Base-by-base conservation (phyloP, 2,113 vertebrate genomes). In the Hippocampus comes region DNA sequence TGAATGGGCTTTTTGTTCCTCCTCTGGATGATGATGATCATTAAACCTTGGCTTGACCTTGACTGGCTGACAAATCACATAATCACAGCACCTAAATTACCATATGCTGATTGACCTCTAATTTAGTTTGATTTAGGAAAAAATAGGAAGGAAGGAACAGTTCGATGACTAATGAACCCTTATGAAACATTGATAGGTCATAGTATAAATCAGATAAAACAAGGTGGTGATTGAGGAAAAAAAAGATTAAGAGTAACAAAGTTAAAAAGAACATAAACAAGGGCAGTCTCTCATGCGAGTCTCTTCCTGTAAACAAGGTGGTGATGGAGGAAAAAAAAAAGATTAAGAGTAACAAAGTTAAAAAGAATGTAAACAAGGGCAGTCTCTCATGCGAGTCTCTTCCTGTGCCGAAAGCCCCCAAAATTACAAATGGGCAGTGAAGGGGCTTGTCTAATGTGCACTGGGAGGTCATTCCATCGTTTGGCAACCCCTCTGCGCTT, bases 11-110 rank as follows among this genome's bases (percentile, higher is more conserved):
- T 69, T 38, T 79, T 78, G 75, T 87, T 86, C 64, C 11, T 30
- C 27, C 63, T 61, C 64, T 6, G 34, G 34, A 38, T 79, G 75
- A 80, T 86, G 71, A 77, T 27, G 7, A 78, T 83, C 78, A 56
- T 64, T 15, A 70, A 11, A 18, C 60, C 18, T 63, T 51, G 63
- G 56, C 65, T 64, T 79, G 68, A 84, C 74, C 27, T 79, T 71
- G 46, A 77, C 34, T 30, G 9, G 12, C 48, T 42, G 59, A 78
- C 69, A 59, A 59, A 53, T 70, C 57, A 23, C 11, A 21, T 53
- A 46, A 66, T 63, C 7, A 27, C 57, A 59, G 27, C 5, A 9
- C 57, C 25, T 18, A 34, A 61, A 34, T 61, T 61, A 61, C 15
- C 27, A 20, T 18, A 30, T 34, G 59, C 17, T 34, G 59, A 61